Conservation (phyloP, 2,888 invertebrate genomes). For the Lasius platythorax region DNA sequence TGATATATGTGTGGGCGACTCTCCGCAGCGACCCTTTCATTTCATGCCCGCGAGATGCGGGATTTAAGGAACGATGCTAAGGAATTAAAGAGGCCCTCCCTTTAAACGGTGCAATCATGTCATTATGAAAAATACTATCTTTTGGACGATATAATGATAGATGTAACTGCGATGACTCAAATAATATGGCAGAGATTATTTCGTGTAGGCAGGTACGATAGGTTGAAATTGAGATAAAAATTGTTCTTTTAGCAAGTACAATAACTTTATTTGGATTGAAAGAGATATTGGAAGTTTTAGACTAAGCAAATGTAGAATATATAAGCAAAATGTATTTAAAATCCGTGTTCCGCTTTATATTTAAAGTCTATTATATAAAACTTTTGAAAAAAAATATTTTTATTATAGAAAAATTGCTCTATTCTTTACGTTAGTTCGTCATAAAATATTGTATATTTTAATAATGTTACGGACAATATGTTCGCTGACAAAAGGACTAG, state of each 20-base stretch:
- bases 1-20: slow-evolving; percentile 68
- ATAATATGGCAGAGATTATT: slow-evolving; percentile 35
- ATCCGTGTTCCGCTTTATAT: not conserved
- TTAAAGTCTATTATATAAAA: not conserved
- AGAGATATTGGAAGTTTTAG: not conserved
- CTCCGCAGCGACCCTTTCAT: slow-evolving; percentile 71
- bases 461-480: not conserved
- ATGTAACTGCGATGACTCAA: slow-evolving; percentile 38
- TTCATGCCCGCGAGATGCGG: slow-evolving; percentile 57
- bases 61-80: slow-evolving; percentile 69
- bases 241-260: not conserved
- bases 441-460: slow-evolving; percentile 12
- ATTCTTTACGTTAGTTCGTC: not conserved
- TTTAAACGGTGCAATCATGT: slow-evolving; percentile 71
- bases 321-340: not conserved
- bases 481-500: not conserved
- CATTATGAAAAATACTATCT: slow-evolving; percentile 70
- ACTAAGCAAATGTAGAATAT: not conserved
- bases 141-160: slow-evolving; percentile 66
- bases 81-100: slow-evolving; percentile 68
- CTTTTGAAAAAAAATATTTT: not conserved
- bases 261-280: slow-evolving; percentile 5
- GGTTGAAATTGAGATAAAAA: slow-evolving; percentile 1
- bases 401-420: not conserved
- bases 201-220: slow-evolving; percentile 29